Evolutionary conservation across 2,888 invertebrate genomes (phyloP).

Genomic region (Argynnis bischoffii): DNA sequence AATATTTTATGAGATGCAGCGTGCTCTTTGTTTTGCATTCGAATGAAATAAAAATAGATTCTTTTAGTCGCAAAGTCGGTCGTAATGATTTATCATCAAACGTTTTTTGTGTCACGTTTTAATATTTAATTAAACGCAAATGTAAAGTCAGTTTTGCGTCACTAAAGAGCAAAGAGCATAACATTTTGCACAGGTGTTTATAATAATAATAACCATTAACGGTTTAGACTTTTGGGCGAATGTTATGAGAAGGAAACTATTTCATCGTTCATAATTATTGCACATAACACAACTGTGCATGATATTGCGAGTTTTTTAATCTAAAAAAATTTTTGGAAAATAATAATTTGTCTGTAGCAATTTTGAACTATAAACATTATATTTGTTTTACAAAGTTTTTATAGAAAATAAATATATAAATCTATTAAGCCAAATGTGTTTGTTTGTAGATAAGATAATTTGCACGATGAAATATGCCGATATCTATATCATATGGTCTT

Average conservation of each 20-base stretch:
- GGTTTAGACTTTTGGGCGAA: conserved; percentile 7
- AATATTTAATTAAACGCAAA: conserved; percentile 23
- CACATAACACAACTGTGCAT: too few relatives aligned
- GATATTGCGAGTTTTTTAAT: too few relatives aligned
- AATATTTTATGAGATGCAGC: conserved; percentile 10
- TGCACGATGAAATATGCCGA: conserved; percentile 11
- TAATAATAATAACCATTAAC: conserved; percentile 26
- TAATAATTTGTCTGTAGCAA: too few relatives aligned
- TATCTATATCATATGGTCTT: conserved; percentile 5
- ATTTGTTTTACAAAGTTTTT: too few relatives aligned
- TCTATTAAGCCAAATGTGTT: conserved; percentile 9
- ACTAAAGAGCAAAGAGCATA: conserved; percentile 22
- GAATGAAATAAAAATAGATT: conserved; percentile 27
- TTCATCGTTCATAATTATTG: too few relatives aligned
- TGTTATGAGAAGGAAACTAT: too few relatives aligned
- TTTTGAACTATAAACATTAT: too few relatives aligned
- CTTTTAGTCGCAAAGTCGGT: conserved; percentile 21
- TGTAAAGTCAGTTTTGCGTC: conserved; percentile 22
- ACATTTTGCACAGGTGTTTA: conserved; percentile 31
- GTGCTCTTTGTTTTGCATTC: conserved; percentile 23
- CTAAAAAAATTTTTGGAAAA: too few relatives aligned
- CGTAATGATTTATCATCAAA: conserved; percentile 26
- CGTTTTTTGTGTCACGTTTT: conserved; percentile 31
- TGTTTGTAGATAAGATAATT: conserved; percentile 8
- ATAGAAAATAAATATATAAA: background rate